Percentiles rank a stretch among this genome's conserved stretches.
These are phyloP conservation scores for Leucophenga maculata DNA, from an alignment of 2,888 invertebrate species.

Conservation along the genomic window DNA sequence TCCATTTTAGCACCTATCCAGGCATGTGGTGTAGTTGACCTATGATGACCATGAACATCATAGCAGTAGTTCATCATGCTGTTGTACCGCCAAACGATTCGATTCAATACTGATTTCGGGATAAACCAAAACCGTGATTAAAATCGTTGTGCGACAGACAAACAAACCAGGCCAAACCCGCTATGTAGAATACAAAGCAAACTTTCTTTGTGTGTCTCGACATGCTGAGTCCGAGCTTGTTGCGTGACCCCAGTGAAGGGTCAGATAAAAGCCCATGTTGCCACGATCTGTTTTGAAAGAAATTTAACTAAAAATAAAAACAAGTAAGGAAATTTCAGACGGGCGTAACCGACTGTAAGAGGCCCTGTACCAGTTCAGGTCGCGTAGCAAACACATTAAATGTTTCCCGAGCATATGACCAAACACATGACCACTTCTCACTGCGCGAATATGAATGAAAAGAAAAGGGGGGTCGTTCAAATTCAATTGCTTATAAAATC, in stretches of 20 bases:
- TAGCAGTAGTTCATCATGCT: constrained; percentile 67
- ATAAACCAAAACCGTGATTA: constrained; percentile 84
- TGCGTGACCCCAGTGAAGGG: constrained; percentile 82
- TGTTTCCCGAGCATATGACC: too few relatives aligned
- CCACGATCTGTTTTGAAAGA: too few relatives aligned
- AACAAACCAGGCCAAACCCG: constrained; percentile 85
- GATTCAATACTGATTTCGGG: constrained; percentile 86
- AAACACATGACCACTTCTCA: too few relatives aligned
- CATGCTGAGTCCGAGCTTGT: constrained; percentile 64
- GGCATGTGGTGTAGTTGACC: constrained; percentile 84
- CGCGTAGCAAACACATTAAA: too few relatives aligned
- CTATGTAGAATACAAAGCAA: constrained; percentile 77
- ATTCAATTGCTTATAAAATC: too few relatives aligned
- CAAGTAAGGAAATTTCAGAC: too few relatives aligned
- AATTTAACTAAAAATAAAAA: too few relatives aligned
- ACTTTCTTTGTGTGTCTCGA: constrained; percentile 67
- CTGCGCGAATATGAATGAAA: too few relatives aligned
- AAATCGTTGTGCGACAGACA: constrained; percentile 84
- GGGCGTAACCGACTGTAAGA: too few relatives aligned
- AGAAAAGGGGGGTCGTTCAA: too few relatives aligned
- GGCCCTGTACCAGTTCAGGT: too few relatives aligned
- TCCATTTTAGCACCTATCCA: constrained; percentile 88
- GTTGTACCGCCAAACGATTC: constrained; percentile 63
- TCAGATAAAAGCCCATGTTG: constrained; percentile 91
- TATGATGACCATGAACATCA: constrained; percentile 75